Evolutionary conservation across 2,113 vertebrate species (phyloP).

Genomic region (Dolichallabes microphthalmus): DNA sequence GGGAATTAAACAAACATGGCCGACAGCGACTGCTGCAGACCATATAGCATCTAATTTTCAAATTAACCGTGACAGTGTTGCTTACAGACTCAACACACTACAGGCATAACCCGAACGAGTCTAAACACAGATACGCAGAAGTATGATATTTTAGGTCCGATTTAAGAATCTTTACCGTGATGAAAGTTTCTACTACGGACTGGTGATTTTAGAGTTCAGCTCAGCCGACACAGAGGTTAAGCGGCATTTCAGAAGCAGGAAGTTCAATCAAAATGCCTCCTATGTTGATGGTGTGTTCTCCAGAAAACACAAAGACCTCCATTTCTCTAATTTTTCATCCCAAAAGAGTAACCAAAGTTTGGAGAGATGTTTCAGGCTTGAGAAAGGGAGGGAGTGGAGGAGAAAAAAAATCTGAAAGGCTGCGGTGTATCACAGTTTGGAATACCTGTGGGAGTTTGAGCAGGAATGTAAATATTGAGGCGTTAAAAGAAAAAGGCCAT

Average conservation of each 20-base stretch:
- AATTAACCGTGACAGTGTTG: not conserved
- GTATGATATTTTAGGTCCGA: not conserved
- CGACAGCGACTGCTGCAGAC: too few species aligned
- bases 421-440: slow-evolving; percentile 25
- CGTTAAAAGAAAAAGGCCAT: slow-evolving; percentile 41
- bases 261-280: not conserved
- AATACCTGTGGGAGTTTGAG: slow-evolving; percentile 39
- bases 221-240: not conserved
- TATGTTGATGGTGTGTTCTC: not conserved
- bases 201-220: too few species aligned
- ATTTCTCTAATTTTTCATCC: not conserved
- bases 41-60: not conserved
- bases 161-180: too few species aligned
- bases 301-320: not conserved
- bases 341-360: too few species aligned
- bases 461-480: slow-evolving; percentile 43
- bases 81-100: not conserved
- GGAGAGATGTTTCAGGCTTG: not conserved
- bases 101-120: not conserved
- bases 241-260: not conserved
- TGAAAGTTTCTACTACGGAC: too few species aligned
- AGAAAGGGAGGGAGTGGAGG: not conserved
- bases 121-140: not conserved
- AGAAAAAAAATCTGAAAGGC: not conserved
- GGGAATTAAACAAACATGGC: not conserved